Percentiles rank a stretch among this genome's conserved stretches.
Conservation (phyloP, 1,140 invertebrate species). For the Trialeurodes vaporariorum region DNA sequence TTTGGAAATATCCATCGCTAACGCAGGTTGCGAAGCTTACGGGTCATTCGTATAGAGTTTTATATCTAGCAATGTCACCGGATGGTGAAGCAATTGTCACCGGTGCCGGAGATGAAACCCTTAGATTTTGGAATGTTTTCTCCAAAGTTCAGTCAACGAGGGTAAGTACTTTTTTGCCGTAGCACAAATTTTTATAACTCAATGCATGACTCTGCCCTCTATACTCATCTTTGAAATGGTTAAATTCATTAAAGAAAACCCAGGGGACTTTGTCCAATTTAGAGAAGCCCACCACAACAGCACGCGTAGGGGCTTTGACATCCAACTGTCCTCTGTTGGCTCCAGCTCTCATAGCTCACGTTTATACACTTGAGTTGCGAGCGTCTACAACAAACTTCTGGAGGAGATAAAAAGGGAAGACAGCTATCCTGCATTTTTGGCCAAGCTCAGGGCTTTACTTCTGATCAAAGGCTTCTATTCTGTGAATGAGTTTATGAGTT, state of each 20-base stretch:
- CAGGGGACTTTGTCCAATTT: too few relatives aligned
- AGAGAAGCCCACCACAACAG: too few relatives aligned
- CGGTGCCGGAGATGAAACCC: constrained; percentile 96
- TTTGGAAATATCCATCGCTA: constrained; percentile 98
- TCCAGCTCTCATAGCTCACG: too few relatives aligned
- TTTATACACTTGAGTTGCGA: too few relatives aligned
- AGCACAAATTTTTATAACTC: not conserved
- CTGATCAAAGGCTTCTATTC: constrained; percentile 2
- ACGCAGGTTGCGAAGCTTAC: constrained; percentile 92
- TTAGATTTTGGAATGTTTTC: constrained; percentile 99
- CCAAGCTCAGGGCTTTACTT: not conserved
- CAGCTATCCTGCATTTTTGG: too few relatives aligned
- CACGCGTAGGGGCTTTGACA: too few relatives aligned
- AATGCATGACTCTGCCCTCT: not conserved
- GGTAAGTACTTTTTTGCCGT: constrained; percentile 23
- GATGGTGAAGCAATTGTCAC: constrained; percentile 99
- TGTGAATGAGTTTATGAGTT: too few relatives aligned
- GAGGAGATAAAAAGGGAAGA: too few relatives aligned
- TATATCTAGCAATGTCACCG: constrained; percentile 95
- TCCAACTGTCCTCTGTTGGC: too few relatives aligned
- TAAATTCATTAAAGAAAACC: too few relatives aligned
- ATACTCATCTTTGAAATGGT: not conserved
- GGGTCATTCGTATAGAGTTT: constrained; percentile 92
- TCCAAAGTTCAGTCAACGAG: constrained; percentile 89
- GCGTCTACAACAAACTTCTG: too few relatives aligned